Evolutionary conservation across 2,888 invertebrate species (phyloP).

Genomic region (Anthophora plumipes): DNA sequence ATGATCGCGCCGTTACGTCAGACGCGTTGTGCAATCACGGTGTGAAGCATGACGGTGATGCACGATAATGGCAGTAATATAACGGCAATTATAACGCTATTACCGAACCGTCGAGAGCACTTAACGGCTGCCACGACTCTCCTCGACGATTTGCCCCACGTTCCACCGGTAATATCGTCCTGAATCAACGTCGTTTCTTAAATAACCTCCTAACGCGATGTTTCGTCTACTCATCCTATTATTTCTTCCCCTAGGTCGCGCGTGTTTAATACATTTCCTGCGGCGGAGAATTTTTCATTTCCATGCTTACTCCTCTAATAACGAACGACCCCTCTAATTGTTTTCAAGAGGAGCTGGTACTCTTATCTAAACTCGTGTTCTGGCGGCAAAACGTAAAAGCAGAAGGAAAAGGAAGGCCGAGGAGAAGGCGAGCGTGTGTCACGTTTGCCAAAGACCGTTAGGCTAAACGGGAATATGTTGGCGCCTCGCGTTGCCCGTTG

Average conservation of each 20-base stretch:
- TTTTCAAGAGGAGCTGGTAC: no score
- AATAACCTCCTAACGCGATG: background rate
- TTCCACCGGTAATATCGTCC: background rate
- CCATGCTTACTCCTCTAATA: no score
- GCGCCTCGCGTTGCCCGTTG: slow-evolving; percentile 76
- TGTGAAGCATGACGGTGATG: slow-evolving; percentile 54
- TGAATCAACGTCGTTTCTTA: slow-evolving; percentile 9
- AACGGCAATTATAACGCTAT: slow-evolving; percentile 73
- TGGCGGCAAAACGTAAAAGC: background rate
- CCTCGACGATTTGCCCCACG: slow-evolving; percentile 39
- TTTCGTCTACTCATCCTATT: no score
- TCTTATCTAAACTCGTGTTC: no score
- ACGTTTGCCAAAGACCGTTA: slow-evolving; percentile 73
- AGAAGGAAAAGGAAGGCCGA: slow-evolving; percentile 13
- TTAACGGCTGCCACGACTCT: slow-evolving; percentile 44
- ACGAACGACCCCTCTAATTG: no score
- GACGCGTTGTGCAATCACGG: slow-evolving; percentile 65
- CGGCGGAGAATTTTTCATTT: no score
- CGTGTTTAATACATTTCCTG: no score
- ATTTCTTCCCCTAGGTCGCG: no score
- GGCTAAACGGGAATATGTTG: slow-evolving; percentile 75
- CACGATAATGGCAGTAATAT: slow-evolving; percentile 68
- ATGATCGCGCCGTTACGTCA: slow-evolving; percentile 62
- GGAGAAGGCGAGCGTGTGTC: slow-evolving; percentile 40
- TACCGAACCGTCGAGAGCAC: slow-evolving; percentile 66